phyloP scores from a whole-genome alignment of 1,140 invertebrate genomes.

The Papilio glaucus region DNA sequence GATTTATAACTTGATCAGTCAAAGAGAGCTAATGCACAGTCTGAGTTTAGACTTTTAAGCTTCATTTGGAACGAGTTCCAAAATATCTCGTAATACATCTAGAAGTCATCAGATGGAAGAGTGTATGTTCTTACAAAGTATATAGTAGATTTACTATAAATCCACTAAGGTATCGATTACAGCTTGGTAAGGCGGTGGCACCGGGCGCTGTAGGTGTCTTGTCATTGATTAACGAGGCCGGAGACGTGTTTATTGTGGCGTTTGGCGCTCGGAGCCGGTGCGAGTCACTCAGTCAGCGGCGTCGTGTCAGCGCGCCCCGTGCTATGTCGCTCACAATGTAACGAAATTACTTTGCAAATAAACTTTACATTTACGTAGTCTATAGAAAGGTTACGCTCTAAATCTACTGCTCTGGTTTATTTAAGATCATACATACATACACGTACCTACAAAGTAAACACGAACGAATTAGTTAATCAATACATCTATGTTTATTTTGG shows the following conservation, averaged over 20 bases:
- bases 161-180: slow-evolving; percentile 1
- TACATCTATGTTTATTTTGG: too few relatives aligned
- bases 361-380: slow-evolving; percentile 2
- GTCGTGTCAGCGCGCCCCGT: slow-evolving; percentile 42
- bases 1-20: too few relatives aligned
- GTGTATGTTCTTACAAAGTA: too few relatives aligned
- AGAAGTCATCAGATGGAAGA: too few relatives aligned
- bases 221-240: slow-evolving; percentile 73
- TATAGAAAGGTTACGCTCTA: background rate
- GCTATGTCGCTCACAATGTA: background rate
- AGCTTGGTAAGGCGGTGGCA: slow-evolving; percentile 32
- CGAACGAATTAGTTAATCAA: too few relatives aligned
- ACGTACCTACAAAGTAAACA: too few relatives aligned
- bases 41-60: too few relatives aligned
- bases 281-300: slow-evolving; percentile 58
- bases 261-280: background rate
- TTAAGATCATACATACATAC: background rate
- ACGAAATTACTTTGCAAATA: slow-evolving; percentile 24
- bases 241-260: slow-evolving; percentile 75
- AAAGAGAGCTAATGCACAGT: too few relatives aligned
- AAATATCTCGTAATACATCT: too few relatives aligned
- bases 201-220: slow-evolving; percentile 60
- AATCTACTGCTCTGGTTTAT: background rate
- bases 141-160: background rate
- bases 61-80: too few relatives aligned